Base-by-base conservation (phyloP, 1,140 invertebrate species). In the Caerostris darwini region DNA sequence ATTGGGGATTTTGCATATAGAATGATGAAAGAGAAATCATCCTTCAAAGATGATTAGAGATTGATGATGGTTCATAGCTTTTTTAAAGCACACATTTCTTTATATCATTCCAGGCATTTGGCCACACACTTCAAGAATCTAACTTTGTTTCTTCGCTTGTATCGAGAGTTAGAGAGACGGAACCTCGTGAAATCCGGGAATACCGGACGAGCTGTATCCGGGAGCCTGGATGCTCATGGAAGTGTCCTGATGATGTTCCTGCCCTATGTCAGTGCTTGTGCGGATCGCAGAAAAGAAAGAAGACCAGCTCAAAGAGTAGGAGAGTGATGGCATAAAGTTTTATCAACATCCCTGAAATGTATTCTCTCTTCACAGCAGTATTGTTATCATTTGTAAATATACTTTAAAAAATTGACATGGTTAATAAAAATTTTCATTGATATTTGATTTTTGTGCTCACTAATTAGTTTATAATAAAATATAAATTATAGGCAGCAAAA, bases 181-280 rank as follows among this genome's bases (percentile, higher is more conserved):
- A 94, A 56, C 77, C 93, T 19, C 19, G n/a, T 3, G 93, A 90
- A 67, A 71, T 94, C 19, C 86, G 93, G 58, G 93, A 94, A 59
- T 90, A 54, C 19, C 82, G 93, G n/a, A 89, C 69, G 3, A 94
- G 93, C 64, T 94, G 93, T 77, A 71, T 83, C 50, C 57, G 88
- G 59, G 93, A 94, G 54, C 93, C 93, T n/a, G 93, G 93, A 56
- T 94, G 93, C 61, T 7, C 71, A 12, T 94, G 93, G 93, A 90
- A 90, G 5, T 94, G 93, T 12, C 12, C 59, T 1, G 54, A 67
- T 1, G 69, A 59, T 6, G 12, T 50, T n/a, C 14, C 12, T 3
- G 83, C 61, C 56, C 50, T 57, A 0, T 94, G 93, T 53, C 10
- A 14, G 3, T 94, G 93, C 17, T 71, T 64, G 14, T 83, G 67